Evolutionary conservation across 2,888 invertebrate species (phyloP).

Genomic region (Dusona sp.): DNA sequence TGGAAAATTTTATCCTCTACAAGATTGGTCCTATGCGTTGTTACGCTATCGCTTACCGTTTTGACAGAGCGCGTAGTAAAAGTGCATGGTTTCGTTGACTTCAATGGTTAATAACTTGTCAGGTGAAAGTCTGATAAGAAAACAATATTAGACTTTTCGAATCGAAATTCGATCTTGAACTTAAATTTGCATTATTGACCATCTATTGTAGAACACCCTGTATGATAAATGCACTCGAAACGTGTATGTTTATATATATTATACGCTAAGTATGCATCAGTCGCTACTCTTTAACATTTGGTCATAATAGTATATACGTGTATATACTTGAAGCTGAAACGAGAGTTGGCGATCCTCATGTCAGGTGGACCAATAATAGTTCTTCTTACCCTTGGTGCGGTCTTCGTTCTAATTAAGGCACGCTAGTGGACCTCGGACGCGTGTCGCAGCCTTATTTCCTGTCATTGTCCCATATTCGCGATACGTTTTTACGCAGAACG

Average conservation of each 20-base stretch:
- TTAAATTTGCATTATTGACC: background rate
- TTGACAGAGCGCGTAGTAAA: background rate
- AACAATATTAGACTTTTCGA: background rate
- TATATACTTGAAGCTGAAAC: conserved; percentile 38
- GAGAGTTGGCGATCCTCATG: conserved; percentile 64
- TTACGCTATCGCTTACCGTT: background rate
- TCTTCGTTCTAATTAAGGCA: conserved; percentile 77
- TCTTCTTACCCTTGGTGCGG: conserved; percentile 73
- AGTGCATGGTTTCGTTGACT: background rate
- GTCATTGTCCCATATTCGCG: conserved; percentile 72
- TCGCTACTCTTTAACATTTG: conserved; percentile 25
- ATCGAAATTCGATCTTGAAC: background rate
- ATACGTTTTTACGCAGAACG: conserved; percentile 50
- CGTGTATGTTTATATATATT: background rate
- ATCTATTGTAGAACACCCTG: background rate
- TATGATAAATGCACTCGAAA: background rate
- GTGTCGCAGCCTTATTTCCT: conserved; percentile 68
- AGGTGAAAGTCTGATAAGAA: background rate
- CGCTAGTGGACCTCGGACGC: conserved; percentile 63
- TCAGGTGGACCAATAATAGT: conserved; percentile 71
- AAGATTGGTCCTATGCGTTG: background rate
- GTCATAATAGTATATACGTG: conserved; percentile 10
- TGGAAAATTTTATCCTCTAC: background rate
- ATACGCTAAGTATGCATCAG: conserved; percentile 14
- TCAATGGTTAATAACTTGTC: background rate